Evolutionary conservation across 2,888 invertebrate genomes (phyloP).

Genomic region (Rotaria macrura): DNA sequence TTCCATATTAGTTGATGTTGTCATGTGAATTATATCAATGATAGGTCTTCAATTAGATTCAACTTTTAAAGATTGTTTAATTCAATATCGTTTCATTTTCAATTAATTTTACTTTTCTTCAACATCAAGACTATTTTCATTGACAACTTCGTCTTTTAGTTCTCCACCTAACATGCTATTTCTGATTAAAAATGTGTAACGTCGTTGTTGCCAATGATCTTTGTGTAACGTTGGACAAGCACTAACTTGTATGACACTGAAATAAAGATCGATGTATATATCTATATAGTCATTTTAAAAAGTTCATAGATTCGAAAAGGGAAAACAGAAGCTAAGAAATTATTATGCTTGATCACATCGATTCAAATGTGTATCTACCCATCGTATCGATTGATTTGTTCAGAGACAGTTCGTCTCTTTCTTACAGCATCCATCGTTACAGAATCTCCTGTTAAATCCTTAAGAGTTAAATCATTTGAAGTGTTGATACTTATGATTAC

Average conservation of each 20-base stretch:
- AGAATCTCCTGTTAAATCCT: neutral
- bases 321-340: too few relatives aligned
- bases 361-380: neutral
- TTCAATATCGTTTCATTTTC: neutral
- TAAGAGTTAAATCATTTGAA: neutral
- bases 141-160: slow-evolving; percentile 22
- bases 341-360: too few relatives aligned
- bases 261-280: neutral
- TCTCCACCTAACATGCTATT: slow-evolving; percentile 29
- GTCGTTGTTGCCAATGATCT: slow-evolving; percentile 28
- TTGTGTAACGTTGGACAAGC: neutral
- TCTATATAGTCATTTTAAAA: too few relatives aligned
- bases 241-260: neutral
- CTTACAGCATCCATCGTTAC: neutral
- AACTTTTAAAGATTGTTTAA: neutral
- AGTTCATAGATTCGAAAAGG: too few relatives aligned
- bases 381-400: neutral
- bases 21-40: neutral
- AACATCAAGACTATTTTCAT: neutral
- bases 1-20: neutral
- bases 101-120: neutral
- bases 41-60: neutral
- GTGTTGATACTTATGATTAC: neutral
- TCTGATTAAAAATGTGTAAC: slow-evolving; percentile 21
- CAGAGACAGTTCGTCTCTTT: neutral